A percentile compares a stretch with the other conserved stretches of the same genome.
Conservation (phyloP, 2,797 vertebrate genomes). For the Distichodus sexfasciatus region DNA sequence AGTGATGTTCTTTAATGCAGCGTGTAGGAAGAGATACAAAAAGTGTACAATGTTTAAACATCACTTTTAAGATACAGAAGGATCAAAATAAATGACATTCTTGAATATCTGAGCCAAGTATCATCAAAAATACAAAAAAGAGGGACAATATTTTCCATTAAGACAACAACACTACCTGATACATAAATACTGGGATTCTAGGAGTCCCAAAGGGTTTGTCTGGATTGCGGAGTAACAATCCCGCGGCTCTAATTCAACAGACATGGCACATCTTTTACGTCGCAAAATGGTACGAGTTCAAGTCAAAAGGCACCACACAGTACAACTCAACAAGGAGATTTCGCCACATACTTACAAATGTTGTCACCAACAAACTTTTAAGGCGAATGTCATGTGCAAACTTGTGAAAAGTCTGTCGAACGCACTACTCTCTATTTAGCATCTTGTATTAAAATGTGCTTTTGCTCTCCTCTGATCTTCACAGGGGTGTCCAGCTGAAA, state of each 20-base stretch:
- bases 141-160: conserved; percentile 48
- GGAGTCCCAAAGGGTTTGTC: conserved; percentile 57
- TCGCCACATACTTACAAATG: conserved; percentile 79
- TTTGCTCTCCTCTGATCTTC: conserved; percentile 56
- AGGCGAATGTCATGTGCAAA: conserved; percentile 91
- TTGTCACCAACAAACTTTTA: conserved; percentile 81
- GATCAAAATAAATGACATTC: conserved; percentile 68
- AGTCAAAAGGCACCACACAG: conserved; percentile 92
- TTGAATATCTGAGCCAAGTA: conserved; percentile 61
- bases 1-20: conserved; percentile 71
- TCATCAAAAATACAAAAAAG: conserved; percentile 45
- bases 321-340: conserved; percentile 79
- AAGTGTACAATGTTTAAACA: conserved; percentile 74
- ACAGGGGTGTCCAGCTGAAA: no score
- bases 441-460: conserved; percentile 69
- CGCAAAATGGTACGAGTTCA: conserved; percentile 67
- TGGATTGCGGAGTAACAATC: conserved; percentile 52
- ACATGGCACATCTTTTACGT: conserved; percentile 57
- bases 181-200: conserved; percentile 52
- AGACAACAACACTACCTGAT: conserved; percentile 73
- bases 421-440: conserved; percentile 51
- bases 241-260: conserved; percentile 56
- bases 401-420: conserved; percentile 57
- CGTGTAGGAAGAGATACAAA: conserved; percentile 76
- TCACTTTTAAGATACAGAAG: conserved; percentile 68